Evolutionary conservation across 2,113 vertebrate species (phyloP), one percentile per base, ranked within the genome.

Genomic region (Centropus bengalensis): DNA sequence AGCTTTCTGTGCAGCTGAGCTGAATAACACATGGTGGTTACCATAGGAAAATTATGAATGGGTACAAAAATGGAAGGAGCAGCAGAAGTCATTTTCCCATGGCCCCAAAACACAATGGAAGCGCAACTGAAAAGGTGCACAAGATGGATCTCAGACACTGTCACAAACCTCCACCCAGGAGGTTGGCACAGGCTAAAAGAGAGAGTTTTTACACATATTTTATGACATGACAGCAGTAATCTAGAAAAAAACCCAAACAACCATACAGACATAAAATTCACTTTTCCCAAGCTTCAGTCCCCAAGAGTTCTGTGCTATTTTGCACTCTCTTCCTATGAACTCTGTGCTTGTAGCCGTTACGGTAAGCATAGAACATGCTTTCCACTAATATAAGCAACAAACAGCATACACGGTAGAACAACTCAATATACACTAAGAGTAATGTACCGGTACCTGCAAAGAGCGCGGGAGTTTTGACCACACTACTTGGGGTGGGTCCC

Each of bases 21-120:
- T 91, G 88, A 76, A 82, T 74, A 81, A 81, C 83, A 93, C 88
- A 66, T 20, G 73, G 74, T 3, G 12, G 66, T 27, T 86, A 78
- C 79, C 62, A 26, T 40, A 81, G 58, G 75, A 58, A 94, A 92
- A 93, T 67, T 85, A 67, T 86, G 93, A 93, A 94, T 80, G 88
- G 89, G 80, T 70, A 58, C 0, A 3, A 70, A 77, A 77, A 87
- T 8, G 21, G 28, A 70, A 66, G 68, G 55, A 88, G 56, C 71
- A 78, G 64, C 82, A 76, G 3, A 63, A 96, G 45, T 30, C 70
- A 56, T 93, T 96, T 94, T 85, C 77, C 40, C 40, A 2, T 19
- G 71, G 68, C 82, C 77, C 13, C 56, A 54, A 14, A 77, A 55
- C 2, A 17, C 49, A 71, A 9, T 22, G n/a, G 45, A 83, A 94